Evolutionary conservation across 2,888 invertebrate genomes (phyloP), one percentile per base, ranked within the genome.

Genomic region (Tillus elongatus): DNA sequence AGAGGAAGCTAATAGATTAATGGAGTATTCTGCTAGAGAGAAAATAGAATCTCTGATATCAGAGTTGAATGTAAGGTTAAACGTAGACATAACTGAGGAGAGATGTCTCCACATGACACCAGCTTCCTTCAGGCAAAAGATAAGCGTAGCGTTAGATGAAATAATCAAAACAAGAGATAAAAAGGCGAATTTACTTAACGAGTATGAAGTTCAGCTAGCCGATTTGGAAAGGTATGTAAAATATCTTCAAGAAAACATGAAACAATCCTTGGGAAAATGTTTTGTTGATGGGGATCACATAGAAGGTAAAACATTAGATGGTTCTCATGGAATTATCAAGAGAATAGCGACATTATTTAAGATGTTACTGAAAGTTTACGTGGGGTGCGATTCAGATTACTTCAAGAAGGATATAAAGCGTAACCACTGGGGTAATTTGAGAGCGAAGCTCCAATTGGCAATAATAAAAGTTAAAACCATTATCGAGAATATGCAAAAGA

Each of bases 181-280:
- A 69, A 92, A 95, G 63, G 92, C 92, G 55, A 89, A 92, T 62
- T 72, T 95, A 10, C 90, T 96, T 13, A 73, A 74, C 32, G 93
- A 95, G 63, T 69, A 96, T 8, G 91, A 92, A 64, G 86, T 88
- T 1, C 95, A 96, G 66, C 87, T 96, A 37, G 78, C 81, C 30
- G 95, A 96, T 63, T 73, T 96, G 65, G 95, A 96, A 61, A 77
- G 90, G 46, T 96, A 95, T 58, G 91, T 96, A 47, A 79, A 84
- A 49, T 80, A 91, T 54, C 73, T 96, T 53, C 93, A 95, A 71
- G 82, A 80, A n/a, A 19, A 19, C 24, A 19, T 8, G 24, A 19
- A 6, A 8, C 24, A 19, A 19, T 8, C 24, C n/a, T 8, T 19
- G 6, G n/a, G 24, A 19, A n/a, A 8, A n/a, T 19, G n/a, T 8